Evolutionary conservation across 2,797 vertebrate genomes (phyloP).

Genomic region (Nyctibius grandis): DNA sequence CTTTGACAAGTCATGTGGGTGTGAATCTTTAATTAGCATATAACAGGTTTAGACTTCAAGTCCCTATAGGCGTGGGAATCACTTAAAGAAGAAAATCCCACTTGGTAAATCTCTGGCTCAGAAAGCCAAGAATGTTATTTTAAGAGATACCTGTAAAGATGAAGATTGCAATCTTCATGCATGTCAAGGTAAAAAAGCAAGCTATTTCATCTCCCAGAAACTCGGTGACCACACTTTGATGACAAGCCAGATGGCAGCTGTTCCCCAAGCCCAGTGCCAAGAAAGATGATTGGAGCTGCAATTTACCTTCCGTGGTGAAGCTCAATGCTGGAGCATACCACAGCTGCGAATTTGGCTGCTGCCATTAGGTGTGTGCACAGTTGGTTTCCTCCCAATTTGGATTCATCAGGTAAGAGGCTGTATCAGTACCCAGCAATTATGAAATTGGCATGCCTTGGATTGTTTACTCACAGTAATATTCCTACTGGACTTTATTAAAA

Average conservation of each 20-base stretch:
- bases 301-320: slow-evolving; percentile 81
- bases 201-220: slow-evolving; percentile 76
- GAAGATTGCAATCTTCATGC: slow-evolving; percentile 67
- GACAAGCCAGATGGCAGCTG: slow-evolving; percentile 80
- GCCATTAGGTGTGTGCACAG: slow-evolving; percentile 80
- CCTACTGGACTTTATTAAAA: slow-evolving; percentile 99
- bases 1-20: slow-evolving; percentile 72
- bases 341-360: slow-evolving; percentile 94
- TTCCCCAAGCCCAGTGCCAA: slow-evolving; percentile 70
- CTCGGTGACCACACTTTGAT: slow-evolving; percentile 75
- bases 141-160: slow-evolving; percentile 68
- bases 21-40: slow-evolving; percentile 77
- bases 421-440: slow-evolving; percentile 99
- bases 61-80: slow-evolving; percentile 74
- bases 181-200: slow-evolving; percentile 66
- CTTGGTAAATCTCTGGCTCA: slow-evolving; percentile 53
- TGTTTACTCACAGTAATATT: slow-evolving; percentile 99
- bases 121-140: slow-evolving; percentile 66
- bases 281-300: slow-evolving; percentile 76
- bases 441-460: slow-evolving; percentile 95
- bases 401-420: slow-evolving; percentile 94
- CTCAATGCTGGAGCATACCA: slow-evolving; percentile 78
- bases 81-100: slow-evolving; percentile 64
- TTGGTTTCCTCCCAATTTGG: slow-evolving; percentile 82
- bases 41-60: slow-evolving; percentile 75